phyloP scores from a whole-genome alignment of 2,797 vertebrate species.

The Rhinophrynus dorsalis region DNA sequence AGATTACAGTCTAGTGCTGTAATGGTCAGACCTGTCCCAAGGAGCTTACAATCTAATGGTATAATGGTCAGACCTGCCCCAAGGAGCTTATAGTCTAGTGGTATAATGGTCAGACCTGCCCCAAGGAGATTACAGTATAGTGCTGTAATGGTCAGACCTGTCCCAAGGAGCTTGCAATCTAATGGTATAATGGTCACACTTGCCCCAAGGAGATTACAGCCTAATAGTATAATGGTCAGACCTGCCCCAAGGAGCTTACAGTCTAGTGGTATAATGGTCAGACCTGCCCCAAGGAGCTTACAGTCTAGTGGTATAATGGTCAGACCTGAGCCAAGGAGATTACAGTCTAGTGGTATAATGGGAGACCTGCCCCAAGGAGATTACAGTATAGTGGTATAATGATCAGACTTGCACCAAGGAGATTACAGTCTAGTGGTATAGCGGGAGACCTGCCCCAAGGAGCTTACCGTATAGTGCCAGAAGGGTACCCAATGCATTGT shows the following conservation, averaged over 20 bases:
- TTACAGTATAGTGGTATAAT: background rate
- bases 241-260: background rate
- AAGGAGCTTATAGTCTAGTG: background rate
- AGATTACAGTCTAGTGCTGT: background rate
- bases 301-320: background rate
- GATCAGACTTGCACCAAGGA: background rate
- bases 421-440: background rate
- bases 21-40: background rate
- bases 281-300: background rate
- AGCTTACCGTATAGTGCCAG: background rate
- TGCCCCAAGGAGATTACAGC: background rate
- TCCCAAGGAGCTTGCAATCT: background rate
- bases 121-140: background rate
- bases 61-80: background rate
- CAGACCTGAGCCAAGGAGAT: background rate
- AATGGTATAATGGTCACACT: background rate
- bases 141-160: background rate
- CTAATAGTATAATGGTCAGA: background rate
- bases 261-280: background rate
- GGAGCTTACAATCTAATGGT: background rate
- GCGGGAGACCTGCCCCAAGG: background rate
- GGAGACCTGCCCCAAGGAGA: background rate
- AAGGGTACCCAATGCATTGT: too few relatives aligned
- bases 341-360: background rate
- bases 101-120: background rate